Percentiles rank a stretch among this genome's conserved stretches.
Evolutionary conservation across 1,140 invertebrate species (phyloP).

Genomic region (Caenorhabditis inopinata): DNA sequence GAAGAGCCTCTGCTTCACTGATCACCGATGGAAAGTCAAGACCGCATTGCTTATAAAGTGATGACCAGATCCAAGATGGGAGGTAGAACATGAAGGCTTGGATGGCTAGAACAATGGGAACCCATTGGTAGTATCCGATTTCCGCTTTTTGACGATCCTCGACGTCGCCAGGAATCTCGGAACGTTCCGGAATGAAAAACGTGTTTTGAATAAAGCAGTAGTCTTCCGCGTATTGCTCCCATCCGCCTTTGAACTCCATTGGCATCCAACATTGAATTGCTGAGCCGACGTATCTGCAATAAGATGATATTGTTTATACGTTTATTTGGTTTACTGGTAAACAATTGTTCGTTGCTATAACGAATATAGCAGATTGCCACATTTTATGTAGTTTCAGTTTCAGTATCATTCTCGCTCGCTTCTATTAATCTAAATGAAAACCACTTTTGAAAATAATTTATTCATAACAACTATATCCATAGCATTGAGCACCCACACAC

Average conservation of each 20-base stretch:
- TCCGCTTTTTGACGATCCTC: constrained; percentile 59
- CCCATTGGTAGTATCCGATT: constrained; percentile 65
- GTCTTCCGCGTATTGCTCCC: constrained; percentile 65
- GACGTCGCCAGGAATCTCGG: constrained; percentile 59
- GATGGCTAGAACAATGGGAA: constrained; percentile 68
- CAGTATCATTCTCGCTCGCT: too few species aligned
- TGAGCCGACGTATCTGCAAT: constrained; percentile 57
- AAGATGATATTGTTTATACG: background rate
- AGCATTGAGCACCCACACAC: background rate
- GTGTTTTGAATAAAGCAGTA: constrained; percentile 67
- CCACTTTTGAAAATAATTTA: constrained; percentile 5
- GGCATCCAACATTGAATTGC: constrained; percentile 66
- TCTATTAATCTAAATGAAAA: background rate
- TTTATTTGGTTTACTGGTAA: too few species aligned
- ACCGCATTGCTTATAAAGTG: constrained; percentile 69
- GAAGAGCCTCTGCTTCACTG: constrained; percentile 54
- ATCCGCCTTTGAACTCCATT: constrained; percentile 61
- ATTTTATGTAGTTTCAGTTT: background rate
- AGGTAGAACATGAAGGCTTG: constrained; percentile 70
- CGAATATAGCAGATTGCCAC: background rate
- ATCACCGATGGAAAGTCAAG: constrained; percentile 59
- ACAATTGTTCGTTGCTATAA: too few species aligned
- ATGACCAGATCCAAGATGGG: constrained; percentile 70
- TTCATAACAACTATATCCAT: constrained; percentile 1
- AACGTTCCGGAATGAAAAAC: constrained; percentile 60